Evolutionary conservation across 2,797 vertebrate genomes (phyloP), one percentile per base, ranked within the genome.

Genomic region (Novumbra hubbsi): DNA sequence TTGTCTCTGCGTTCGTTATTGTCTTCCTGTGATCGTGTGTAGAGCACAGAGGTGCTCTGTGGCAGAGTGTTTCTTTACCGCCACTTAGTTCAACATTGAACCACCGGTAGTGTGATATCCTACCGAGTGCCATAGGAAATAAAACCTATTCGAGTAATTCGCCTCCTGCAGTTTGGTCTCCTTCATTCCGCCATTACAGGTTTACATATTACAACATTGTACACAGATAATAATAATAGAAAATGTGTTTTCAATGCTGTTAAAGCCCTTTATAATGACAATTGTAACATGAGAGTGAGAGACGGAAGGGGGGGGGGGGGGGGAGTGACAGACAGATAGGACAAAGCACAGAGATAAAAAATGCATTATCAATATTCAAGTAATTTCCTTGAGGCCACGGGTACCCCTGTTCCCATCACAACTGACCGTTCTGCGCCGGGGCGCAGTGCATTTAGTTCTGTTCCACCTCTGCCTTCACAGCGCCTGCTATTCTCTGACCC

Each of bases 401-500:
- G 15, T 64, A 4, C 19, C 69, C 17, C 27, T 55, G 1, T 21
- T 19, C 32, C n/a, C 60, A 57, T 57, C 21, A 57, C 3, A 57
- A 21, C 8, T 57, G 9, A 57, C 9, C 8, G 24, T 24, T 21
- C 55, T 21, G 55, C 21, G 2, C 12, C 3, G 4, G 3, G 9
- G 9, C 24, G 9, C 21, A 14, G 55, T 11, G 21, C 24, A 60
- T 60, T 60, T 60, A 16, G 71, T 9, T 52, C 68, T 69, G 64
- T 68, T 45, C 64, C 34, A 50, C 38, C 3, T 50, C 52, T 3
- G 70, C 21, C 73, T 55, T 72, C 16, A 84, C 57, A 24, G 41
- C 71, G 15, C 28, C 38, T 68, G 49, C 77, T 68, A 81, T 75
- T 45, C 48, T 68, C 78, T 85, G 80, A 84, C 80, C 81, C 81